Evolutionary conservation across 2,797 vertebrate genomes (phyloP).

Genomic region (Peromyscus attwateri): DNA sequence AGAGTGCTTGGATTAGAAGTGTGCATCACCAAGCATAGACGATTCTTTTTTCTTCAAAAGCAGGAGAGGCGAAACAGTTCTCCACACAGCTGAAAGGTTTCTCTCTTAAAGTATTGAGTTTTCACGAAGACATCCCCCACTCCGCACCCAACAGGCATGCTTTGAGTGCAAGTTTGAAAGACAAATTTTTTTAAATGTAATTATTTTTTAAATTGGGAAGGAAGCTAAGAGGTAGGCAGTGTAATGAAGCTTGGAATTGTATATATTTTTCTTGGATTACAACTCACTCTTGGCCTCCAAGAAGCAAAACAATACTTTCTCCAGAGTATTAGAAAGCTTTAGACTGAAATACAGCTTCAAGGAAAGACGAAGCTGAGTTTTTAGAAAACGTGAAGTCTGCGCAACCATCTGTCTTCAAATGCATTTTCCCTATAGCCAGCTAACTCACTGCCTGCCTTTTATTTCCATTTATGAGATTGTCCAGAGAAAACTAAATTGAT

Average conservation of each 20-base stretch:
- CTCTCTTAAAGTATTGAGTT: constrained; percentile 46
- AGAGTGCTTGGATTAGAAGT: not conserved
- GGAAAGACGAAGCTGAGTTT: constrained; percentile 33
- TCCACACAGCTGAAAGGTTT: constrained; percentile 9
- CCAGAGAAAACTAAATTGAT: constrained; percentile 59
- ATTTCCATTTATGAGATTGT: constrained; percentile 66
- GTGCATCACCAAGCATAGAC: no score
- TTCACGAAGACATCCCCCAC: not conserved
- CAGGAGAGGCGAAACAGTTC: not conserved
- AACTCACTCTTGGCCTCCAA: constrained; percentile 34
- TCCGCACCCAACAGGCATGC: not conserved
- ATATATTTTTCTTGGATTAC: constrained; percentile 4
- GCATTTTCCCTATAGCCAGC: constrained; percentile 21
- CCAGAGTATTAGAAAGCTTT: not conserved
- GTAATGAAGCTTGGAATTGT: not conserved
- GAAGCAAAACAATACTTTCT: not conserved
- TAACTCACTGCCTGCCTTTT: constrained; percentile 36
- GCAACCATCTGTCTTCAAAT: constrained; percentile 58
- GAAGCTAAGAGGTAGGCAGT: not conserved
- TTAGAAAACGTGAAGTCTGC: not conserved
- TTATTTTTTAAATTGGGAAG: not conserved
- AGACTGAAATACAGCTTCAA: constrained; percentile 50
- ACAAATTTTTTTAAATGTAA: constrained; percentile 2
- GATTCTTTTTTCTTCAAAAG: not conserved
- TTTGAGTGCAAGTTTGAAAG: constrained; percentile 55